Percentiles rank a stretch among this genome's conserved stretches.
Conservation (phyloP, 2,888 invertebrate species). For the Digitonthophagus gazella region DNA sequence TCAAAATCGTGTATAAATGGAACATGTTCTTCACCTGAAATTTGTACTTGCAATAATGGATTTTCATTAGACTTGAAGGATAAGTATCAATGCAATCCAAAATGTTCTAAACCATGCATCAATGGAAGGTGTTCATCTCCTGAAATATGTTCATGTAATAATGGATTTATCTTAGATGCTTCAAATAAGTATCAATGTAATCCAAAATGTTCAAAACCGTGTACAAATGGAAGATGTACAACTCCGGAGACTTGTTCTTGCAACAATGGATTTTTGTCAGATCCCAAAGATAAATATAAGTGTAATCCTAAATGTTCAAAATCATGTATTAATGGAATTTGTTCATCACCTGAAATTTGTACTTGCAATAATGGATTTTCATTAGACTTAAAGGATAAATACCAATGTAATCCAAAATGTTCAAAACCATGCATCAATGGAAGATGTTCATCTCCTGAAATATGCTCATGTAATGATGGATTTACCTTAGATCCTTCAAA, state of each 20-base stretch:
- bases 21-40: conserved; percentile 35
- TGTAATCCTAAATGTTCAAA: conserved; percentile 38
- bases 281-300: conserved; percentile 33
- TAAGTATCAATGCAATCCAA: conserved; percentile 36
- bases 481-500: conserved; percentile 29
- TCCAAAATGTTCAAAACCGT: conserved; percentile 26
- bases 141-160: conserved; percentile 23
- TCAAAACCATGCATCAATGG: conserved; percentile 24
- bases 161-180: conserved; percentile 38
- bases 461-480: conserved; percentile 28
- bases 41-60: conserved; percentile 26
- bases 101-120: conserved; percentile 26
- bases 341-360: conserved; percentile 20
- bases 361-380: conserved; percentile 18
- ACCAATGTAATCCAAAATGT: conserved; percentile 19
- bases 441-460: conserved; percentile 24
- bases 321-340: conserved; percentile 19
- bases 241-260: conserved; percentile 42
- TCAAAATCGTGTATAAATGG: conserved; percentile 43
- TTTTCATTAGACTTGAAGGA: conserved; percentile 17
- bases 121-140: conserved; percentile 24
- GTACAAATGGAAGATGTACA: conserved; percentile 41
- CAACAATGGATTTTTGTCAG: conserved; percentile 25
- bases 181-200: conserved; percentile 28
- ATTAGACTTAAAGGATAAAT: conserved; percentile 21